A percentile compares a stretch with the other conserved stretches of the same genome.
Evolutionary conservation across 2,113 vertebrate species (phyloP).

Genomic region (Actenoides hombroni): DNA sequence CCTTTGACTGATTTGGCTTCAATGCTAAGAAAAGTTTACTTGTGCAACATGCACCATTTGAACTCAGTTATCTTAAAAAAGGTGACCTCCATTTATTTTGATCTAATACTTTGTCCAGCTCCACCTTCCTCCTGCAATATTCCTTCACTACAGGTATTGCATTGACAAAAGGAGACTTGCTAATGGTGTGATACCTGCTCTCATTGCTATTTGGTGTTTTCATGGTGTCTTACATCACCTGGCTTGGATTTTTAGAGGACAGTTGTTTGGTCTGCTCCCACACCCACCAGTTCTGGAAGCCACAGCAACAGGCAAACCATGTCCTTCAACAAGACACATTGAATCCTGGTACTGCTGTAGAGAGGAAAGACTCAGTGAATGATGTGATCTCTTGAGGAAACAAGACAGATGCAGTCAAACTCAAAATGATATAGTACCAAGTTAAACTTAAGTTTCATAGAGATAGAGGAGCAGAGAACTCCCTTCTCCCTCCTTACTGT

Average conservation of each 20-base stretch:
- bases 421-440: not conserved
- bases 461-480: not conserved
- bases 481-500: not conserved
- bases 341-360: not conserved
- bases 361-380: not conserved
- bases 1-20: not conserved
- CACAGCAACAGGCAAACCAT: not conserved
- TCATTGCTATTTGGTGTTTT: not conserved
- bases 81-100: not conserved
- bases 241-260: not conserved
- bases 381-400: not conserved
- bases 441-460: not conserved
- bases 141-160: not conserved
- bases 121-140: not conserved
- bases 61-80: not conserved
- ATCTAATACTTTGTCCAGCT: not conserved
- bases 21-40: not conserved
- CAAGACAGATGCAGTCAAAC: fast-evolving
- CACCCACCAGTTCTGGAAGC: not conserved
- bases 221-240: fast-evolving
- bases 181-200: not conserved
- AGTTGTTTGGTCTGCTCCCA: not conserved
- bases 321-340: not conserved
- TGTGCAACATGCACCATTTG: not conserved
- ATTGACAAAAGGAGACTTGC: not conserved